These are phyloP conservation scores for Rhagologus leucostigma DNA, from an alignment of 2,113 vertebrate species.

Conservation along the genomic window DNA sequence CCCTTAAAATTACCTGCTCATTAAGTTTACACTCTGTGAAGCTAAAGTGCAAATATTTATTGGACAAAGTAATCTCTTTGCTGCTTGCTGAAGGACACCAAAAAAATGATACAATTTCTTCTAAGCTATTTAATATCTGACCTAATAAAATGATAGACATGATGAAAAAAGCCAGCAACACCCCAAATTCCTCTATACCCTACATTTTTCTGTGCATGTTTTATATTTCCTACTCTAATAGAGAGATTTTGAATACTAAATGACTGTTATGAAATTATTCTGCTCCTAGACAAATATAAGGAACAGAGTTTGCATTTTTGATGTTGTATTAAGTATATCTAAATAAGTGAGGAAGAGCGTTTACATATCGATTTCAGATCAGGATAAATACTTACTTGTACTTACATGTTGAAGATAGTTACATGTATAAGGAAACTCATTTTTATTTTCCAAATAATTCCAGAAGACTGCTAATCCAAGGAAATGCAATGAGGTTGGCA, in stretches of 20 bases:
- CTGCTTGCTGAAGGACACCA: not conserved
- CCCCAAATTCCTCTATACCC: not conserved
- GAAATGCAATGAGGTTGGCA: not conserved
- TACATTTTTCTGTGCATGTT: not conserved
- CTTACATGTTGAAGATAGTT: not conserved
- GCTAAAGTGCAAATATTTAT: not conserved
- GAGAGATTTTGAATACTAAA: not conserved
- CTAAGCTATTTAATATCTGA: not conserved
- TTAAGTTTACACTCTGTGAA: constrained; percentile 8
- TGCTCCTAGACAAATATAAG: not conserved
- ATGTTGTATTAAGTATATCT: not conserved
- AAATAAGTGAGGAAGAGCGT: not conserved
- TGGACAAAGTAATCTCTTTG: not conserved
- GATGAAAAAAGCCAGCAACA: not conserved
- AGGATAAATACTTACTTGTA: not conserved
- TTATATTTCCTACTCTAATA: not conserved
- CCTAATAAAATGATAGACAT: not conserved
- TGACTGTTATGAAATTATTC: not conserved
- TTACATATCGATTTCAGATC: not conserved
- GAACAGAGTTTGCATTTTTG: not conserved
- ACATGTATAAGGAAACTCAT: not conserved
- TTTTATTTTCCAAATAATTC: not conserved
- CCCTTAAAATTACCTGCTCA: not conserved
- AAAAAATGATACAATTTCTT: not conserved
- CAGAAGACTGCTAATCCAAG: not conserved